Evolutionary conservation across 2,797 vertebrate species (phyloP).

Genomic region (Oreochromis mossambicus): DNA sequence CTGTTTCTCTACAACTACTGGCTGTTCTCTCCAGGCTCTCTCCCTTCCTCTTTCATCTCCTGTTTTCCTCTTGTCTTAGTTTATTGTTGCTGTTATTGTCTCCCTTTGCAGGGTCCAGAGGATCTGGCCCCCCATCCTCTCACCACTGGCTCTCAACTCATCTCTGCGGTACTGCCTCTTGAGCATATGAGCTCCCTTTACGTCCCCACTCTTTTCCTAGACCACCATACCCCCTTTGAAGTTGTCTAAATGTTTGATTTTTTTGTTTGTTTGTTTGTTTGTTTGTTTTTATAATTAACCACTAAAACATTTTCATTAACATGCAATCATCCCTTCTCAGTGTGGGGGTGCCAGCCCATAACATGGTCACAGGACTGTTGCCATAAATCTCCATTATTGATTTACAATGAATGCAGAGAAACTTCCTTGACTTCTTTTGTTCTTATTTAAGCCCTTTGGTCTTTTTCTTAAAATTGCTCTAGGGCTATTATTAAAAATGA

Average conservation of each 20-base stretch:
- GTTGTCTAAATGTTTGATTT: slow-evolving; percentile 9
- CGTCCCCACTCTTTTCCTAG: slow-evolving; percentile 33
- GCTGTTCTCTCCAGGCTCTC: slow-evolving; percentile 27
- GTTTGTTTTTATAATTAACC: slow-evolving; percentile 19
- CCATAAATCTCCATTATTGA: neutral
- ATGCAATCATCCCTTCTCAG: neutral
- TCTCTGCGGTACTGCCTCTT: slow-evolving; percentile 83
- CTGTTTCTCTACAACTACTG: neutral
- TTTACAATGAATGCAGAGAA: neutral
- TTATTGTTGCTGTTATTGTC: slow-evolving; percentile 84
- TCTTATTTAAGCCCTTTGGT: neutral
- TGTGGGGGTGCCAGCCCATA: neutral
- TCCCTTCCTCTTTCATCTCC: slow-evolving; percentile 36
- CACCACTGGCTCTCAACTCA: slow-evolving; percentile 82
- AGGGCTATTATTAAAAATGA: neutral
- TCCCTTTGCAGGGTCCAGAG: slow-evolving; percentile 85
- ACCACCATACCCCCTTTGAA: slow-evolving; percentile 21
- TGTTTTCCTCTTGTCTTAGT: slow-evolving; percentile 71
- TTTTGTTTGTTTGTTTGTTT: neutral
- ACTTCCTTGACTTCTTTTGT: neutral
- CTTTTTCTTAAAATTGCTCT: neutral
- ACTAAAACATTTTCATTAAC: slow-evolving; percentile 44
- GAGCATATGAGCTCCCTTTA: slow-evolving; percentile 58
- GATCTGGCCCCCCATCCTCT: slow-evolving; percentile 80
- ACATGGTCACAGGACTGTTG: neutral